Evolutionary conservation across 2,797 vertebrate species (phyloP), one percentile per base, ranked within the genome.

Genomic region (Prunella strophiata): DNA sequence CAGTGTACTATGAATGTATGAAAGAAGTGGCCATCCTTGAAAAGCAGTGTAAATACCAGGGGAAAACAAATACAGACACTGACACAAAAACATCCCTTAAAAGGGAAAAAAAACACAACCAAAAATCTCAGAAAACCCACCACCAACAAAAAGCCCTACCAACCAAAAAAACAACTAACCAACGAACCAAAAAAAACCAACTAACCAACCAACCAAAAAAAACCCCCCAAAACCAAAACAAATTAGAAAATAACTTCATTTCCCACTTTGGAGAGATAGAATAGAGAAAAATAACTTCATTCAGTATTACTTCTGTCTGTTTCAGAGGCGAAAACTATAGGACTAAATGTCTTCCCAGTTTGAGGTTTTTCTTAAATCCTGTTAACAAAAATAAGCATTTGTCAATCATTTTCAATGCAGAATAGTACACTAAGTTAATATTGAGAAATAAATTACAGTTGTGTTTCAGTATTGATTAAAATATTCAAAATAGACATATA

Each of bases 191-290:
- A 22, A 5, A 5, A 16, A 7, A 13, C 11, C 2, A n/a, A n/a
- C n/a, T n/a, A 18, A 15, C 27, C 8, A 16, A 58, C 10, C 26
- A 47, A 29, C 3, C 8, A 9, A 10, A 22, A 5, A 16, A 7
- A 13, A 12, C 11, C 2, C n/a, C 13, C 12, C 5, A 17, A 47
- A 55, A 26, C 1, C 11, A 11, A 12, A 23, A 4, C 1, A 1
- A 50, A 51, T 5, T 29, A 26, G 7, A 58, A 76, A 54, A 43
- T 11, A 40, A 1, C 8, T 81, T 51, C 14, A 48, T 59, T 84
- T 84, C 8, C 4, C 2, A 25, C 18, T 86, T 84, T 52, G 21
- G 13, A 59, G 29, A 59, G 10, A 21, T 21, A 23, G 25, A 78
- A 82, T 38, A n/a, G 10, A n/a, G 32, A 40, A 67, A 67, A 70